A percentile compares a stretch with the other conserved stretches of the same genome.
These are phyloP conservation scores for Episyrphus balteatus DNA, from an alignment of 1,140 invertebrate genomes.

Conservation along the genomic window DNA sequence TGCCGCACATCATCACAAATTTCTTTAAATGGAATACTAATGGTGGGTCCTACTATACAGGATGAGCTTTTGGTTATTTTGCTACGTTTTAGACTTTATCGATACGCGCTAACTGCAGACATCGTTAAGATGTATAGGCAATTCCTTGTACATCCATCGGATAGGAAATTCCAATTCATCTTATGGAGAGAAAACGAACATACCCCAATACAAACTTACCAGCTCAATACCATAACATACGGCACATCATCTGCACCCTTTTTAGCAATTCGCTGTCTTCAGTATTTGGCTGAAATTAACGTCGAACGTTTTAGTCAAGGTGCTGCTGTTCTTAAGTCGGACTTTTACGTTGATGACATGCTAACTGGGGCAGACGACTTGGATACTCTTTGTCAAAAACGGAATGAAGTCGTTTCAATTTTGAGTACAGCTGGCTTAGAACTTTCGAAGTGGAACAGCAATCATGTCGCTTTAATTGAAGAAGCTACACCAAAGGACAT, in stretches of 20 bases:
- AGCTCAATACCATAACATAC: constrained; percentile 8
- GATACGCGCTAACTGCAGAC: constrained; percentile 27
- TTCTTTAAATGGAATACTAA: constrained; percentile 31
- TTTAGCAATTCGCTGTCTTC: constrained; percentile 1
- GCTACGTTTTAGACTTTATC: constrained; percentile 28
- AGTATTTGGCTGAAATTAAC: constrained; percentile 2
- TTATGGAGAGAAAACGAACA: constrained; percentile 25
- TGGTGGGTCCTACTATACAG: constrained; percentile 32
- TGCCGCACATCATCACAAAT: constrained; percentile 9
- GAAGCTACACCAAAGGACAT: too few species aligned
- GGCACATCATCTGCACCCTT: constrained; percentile 3
- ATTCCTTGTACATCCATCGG: constrained; percentile 23
- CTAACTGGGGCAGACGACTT: too few species aligned
- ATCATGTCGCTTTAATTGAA: too few species aligned
- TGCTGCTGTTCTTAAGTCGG: not conserved
- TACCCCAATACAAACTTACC: constrained; percentile 12
- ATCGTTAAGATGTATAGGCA: constrained; percentile 38
- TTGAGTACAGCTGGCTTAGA: not conserved
- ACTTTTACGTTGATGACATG: constrained; percentile 1
- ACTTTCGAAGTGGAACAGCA: too few species aligned
- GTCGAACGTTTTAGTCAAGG: not conserved
- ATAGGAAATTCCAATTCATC: constrained; percentile 35
- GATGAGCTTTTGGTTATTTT: constrained; percentile 36
- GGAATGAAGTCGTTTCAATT: not conserved
- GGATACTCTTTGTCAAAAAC: too few species aligned